phyloP scores from a whole-genome alignment of 2,888 invertebrate genomes.

The Heterodera filipjevi region DNA sequence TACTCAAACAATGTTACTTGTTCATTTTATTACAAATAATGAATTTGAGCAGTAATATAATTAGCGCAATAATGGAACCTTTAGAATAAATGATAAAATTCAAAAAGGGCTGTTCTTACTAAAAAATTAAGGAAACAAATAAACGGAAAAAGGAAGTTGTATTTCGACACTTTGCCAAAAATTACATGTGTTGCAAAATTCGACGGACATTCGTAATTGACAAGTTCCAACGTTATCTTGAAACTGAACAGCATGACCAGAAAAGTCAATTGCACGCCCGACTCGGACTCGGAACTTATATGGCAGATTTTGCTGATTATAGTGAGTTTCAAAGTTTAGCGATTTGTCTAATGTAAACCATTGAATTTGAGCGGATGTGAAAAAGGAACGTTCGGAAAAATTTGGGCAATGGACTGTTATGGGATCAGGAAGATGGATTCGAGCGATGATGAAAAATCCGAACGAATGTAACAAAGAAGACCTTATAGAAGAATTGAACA shows the following conservation, averaged over 20 bases:
- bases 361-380: slow-evolving; percentile 32
- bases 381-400: slow-evolving; percentile 23
- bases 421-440: slow-evolving; percentile 34
- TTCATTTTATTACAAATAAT: too few relatives aligned
- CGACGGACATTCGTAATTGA: slow-evolving; percentile 27
- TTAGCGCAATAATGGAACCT: too few relatives aligned
- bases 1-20: too few relatives aligned
- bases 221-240: slow-evolving; percentile 25
- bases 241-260: slow-evolving; percentile 14
- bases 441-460: slow-evolving; percentile 38
- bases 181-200: slow-evolving; percentile 19
- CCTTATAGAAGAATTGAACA: slow-evolving; percentile 28
- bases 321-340: too few relatives aligned
- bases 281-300: slow-evolving; percentile 35
- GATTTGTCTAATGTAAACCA: too few relatives aligned
- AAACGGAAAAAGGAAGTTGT: slow-evolving; percentile 1
- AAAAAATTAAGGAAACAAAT: neutral
- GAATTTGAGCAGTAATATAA: too few relatives aligned
- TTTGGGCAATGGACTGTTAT: slow-evolving; percentile 40
- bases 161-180: slow-evolving; percentile 28
- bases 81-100: too few relatives aligned
- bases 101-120: too few relatives aligned
- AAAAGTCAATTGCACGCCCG: slow-evolving; percentile 24
- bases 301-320: slow-evolving; percentile 18
- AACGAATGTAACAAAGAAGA: slow-evolving; percentile 43